Base-by-base conservation (phyloP, 2,797 vertebrate genomes). In the Pogoniulus pusillus region DNA sequence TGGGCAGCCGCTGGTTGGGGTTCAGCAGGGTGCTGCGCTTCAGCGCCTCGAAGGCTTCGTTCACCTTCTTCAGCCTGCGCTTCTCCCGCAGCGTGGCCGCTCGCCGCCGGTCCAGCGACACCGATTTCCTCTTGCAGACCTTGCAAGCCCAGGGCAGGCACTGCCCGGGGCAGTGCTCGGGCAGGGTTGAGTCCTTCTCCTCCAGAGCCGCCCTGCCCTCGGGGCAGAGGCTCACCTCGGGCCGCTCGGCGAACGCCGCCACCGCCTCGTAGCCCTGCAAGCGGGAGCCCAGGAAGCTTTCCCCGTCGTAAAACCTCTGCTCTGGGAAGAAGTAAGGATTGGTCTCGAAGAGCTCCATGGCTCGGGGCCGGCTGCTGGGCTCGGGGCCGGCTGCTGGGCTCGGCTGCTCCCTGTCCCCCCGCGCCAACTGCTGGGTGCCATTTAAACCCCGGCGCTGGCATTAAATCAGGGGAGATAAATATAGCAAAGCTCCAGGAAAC, bases 381-480 rank as follows among this genome's bases (percentile, higher is more conserved):
- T 97, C 96, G 91, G 96, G 97, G 97, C 97, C 39, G 39, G 90
- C 93, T 62, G 89, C 91, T 97, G 88, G 94, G 98, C 96, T 97
- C 96, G 98, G 98, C 98, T 98, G 98, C 97, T 95, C 12, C 39
- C 93, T 69, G 85, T 96, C 96, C 97, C 97, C 96, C 98, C 97
- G 96, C 98, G 96, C 98, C 99, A 99, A 99, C 99, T 99, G 98
- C 96, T 98, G 96, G 98, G 98, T 98, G 99, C 98, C 99, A 99
- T 99, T 99, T 99, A 99, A 99, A 99, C 98, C 98, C 98, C 98
- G 95, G 98, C 94, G 89, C 98, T 98, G 98, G 98, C 98, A 99
- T 98, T 98, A 98, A 98, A 99, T 99, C 99, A 99, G 97, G 97
- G 97, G 98, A 98, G 99, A 99, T 99, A 99, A 99, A 99, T 99